phyloP scores from a whole-genome alignment of 1,140 invertebrate species.

The Brachionus asplanchnoidis region DNA sequence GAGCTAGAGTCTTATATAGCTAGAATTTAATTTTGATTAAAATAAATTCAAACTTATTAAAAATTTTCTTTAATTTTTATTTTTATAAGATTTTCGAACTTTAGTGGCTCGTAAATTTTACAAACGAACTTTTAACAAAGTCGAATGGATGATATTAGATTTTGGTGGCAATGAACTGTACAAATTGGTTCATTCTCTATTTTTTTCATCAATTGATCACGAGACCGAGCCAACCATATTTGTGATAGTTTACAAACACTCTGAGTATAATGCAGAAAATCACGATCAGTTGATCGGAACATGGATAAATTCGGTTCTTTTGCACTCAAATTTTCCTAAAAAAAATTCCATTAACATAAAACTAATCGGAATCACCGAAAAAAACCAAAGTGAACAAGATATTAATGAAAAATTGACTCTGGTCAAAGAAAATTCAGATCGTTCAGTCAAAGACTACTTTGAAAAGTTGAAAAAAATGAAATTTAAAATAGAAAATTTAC shows the following conservation, averaged over 20 bases:
- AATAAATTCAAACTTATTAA: slow-evolving; percentile 6
- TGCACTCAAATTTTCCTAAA: slow-evolving; percentile 44
- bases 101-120: slow-evolving; percentile 47
- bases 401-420: not conserved
- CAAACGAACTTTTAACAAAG: slow-evolving; percentile 49
- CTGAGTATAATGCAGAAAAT: slow-evolving; percentile 46
- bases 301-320: slow-evolving; percentile 51
- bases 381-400: slow-evolving; percentile 45
- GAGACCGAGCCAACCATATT: slow-evolving; percentile 45
- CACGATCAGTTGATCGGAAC: slow-evolving; percentile 49
- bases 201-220: slow-evolving; percentile 49
- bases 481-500: not conserved
- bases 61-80: not conserved
- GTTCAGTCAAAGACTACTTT: slow-evolving; percentile 48
- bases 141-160: slow-evolving; percentile 50
- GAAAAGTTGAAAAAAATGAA: not conserved
- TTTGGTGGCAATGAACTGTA: slow-evolving; percentile 50
- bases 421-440: slow-evolving; percentile 43
- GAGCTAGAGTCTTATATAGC: no score
- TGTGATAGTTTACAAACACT: slow-evolving; percentile 51
- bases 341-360: not conserved
- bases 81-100: slow-evolving; percentile 44
- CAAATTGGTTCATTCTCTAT: slow-evolving; percentile 48
- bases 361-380: not conserved
- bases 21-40: no score